These are phyloP conservation scores for Ptilonorhynchus violaceus DNA, from an alignment of 2,113 vertebrate genomes.

Conservation along the genomic window DNA sequence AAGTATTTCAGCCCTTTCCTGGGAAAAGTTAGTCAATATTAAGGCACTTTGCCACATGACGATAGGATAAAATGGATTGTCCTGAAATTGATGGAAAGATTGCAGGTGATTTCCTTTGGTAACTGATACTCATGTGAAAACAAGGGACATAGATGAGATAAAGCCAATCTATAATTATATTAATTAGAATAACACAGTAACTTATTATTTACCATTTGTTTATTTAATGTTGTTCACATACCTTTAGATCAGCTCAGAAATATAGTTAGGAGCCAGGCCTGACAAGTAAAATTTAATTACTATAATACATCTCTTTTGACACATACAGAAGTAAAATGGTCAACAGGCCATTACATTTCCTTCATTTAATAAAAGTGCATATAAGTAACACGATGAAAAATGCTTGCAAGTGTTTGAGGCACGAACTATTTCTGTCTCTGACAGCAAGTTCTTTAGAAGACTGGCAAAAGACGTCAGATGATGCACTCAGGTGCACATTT, in stretches of 20 bases:
- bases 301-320: constrained; percentile 1
- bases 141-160: background rate
- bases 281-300: constrained; percentile 41
- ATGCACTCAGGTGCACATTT: background rate
- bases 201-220: background rate
- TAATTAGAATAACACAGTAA: constrained; percentile 9
- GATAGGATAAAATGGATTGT: background rate
- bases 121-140: background rate
- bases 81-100: background rate
- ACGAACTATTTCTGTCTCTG: too few relatives aligned
- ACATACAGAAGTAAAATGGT: background rate
- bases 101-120: background rate
- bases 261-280: background rate
- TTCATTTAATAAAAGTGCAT: constrained; percentile 37
- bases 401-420: background rate
- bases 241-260: background rate
- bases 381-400: constrained; percentile 7
- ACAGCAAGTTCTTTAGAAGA: background rate
- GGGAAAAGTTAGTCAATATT: background rate
- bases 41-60: background rate
- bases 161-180: background rate
- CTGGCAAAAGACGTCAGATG: background rate
- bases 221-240: background rate
- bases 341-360: background rate
- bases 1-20: background rate